Evolutionary conservation across 2,888 invertebrate genomes (phyloP).

Genomic region (Nomada ferruginata): DNA sequence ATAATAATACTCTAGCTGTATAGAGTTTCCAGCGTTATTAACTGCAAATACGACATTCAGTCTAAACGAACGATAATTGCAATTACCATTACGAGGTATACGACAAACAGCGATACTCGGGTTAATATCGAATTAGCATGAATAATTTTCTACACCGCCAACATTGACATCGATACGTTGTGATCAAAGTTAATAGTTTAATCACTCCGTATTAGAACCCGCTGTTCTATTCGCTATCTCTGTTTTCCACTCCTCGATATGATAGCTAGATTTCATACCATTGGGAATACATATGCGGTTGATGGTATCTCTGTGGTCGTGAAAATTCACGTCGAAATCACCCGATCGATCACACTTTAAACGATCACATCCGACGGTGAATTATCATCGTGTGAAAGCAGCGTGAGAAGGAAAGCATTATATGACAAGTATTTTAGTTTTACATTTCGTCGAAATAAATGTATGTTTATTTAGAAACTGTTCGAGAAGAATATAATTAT

Average conservation of each 20-base stretch:
- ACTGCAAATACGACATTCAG: neutral
- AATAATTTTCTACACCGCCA: constrained; percentile 29
- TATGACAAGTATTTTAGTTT: too few relatives aligned
- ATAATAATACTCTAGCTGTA: neutral
- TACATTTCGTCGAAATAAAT: neutral
- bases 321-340: constrained; percentile 33
- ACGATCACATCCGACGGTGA: neutral
- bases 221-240: constrained; percentile 17
- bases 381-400: too few relatives aligned
- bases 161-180: constrained; percentile 28
- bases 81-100: constrained; percentile 4
- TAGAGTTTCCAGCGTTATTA: constrained; percentile 1
- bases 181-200: constrained; percentile 44
- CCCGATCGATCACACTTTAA: neutral
- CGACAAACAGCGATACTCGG: constrained; percentile 6
- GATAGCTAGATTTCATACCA: constrained; percentile 14
- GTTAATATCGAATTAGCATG: constrained; percentile 16
- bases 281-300: neutral
- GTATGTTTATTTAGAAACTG: neutral
- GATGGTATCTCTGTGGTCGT: neutral
- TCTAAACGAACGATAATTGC: constrained; percentile 11
- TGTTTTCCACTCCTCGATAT: constrained; percentile 32
- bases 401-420: too few relatives aligned
- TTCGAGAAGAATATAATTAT: neutral
- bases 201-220: constrained; percentile 28